These are phyloP conservation scores for Hypomesus transpacificus DNA, from an alignment of 2,113 vertebrate species.

Conservation along the genomic window DNA sequence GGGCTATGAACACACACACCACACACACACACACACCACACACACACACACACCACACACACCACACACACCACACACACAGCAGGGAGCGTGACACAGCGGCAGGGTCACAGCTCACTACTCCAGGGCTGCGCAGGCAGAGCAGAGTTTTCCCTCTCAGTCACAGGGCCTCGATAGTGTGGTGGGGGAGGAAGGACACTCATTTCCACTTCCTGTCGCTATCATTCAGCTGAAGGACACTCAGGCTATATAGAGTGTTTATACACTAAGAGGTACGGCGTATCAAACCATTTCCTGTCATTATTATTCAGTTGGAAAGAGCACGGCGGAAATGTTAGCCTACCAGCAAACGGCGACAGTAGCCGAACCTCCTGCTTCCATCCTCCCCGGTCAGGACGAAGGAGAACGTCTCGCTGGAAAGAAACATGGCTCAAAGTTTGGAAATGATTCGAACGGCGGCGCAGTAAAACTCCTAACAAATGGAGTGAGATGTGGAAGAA, in stretches of 20 bases:
- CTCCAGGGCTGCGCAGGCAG: no score
- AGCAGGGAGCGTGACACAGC: no score
- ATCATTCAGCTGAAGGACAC: no score
- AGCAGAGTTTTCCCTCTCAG: no score
- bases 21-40: no score
- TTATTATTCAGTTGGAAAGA: not conserved
- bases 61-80: no score
- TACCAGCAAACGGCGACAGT: constrained; percentile 90
- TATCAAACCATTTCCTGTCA: constrained; percentile 57
- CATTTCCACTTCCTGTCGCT: no score
- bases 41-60: no score
- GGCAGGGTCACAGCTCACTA: no score
- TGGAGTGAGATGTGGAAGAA: not conserved
- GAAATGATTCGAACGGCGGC: constrained; percentile 6
- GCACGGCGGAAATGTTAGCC: constrained; percentile 57
- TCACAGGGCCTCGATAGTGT: no score
- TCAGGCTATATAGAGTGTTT: not conserved
- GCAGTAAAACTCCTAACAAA: constrained; percentile 6
- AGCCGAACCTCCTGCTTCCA: constrained; percentile 86
- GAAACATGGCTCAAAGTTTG: constrained; percentile 19
- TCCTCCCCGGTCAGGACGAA: constrained; percentile 91
- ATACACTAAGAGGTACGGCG: not conserved
- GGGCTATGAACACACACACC: constrained; percentile 58
- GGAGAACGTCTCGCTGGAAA: constrained; percentile 85
- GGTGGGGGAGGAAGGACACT: no score